Evolutionary conservation across 2,888 invertebrate genomes (phyloP), one percentile per base, ranked within the genome.

Genomic region (Hipparchia semele): DNA sequence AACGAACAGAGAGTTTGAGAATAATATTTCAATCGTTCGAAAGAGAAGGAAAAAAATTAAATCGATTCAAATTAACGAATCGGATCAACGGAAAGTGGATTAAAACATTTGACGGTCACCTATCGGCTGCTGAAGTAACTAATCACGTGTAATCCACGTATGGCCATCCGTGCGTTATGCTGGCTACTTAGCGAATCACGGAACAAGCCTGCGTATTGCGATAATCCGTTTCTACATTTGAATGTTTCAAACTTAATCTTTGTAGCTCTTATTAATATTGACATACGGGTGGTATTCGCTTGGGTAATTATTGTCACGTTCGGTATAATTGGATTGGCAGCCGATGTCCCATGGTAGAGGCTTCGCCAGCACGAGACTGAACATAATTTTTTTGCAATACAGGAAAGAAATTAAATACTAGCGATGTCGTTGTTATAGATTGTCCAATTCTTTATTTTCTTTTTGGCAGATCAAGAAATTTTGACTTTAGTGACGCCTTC

Each of bases 331-430:
- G 78, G 79, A 79, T 79, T 74, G 73, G 60, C 62, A 54, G 59
- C 64, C 64, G 59, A 54, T 46, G 74, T 72, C 77, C 72, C 78
- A 76, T 79, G 77, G 73, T 72, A 46, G 62, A 58, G 80, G 80
- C 80, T 81, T 81, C 80, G 58, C 68, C 61, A 64, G 68, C 79
- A 79, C 80, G 80, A 75, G 80, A 77, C 75, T 53, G 12, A 12
- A 10, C 10, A 12, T 12, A 12, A 5, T 53, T 13, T 58, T 23
- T 58, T 58, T 54, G 49, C 49, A 49, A 6, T 6, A 12, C 7
- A 13, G 39, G 39, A 58, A 58, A 23, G 8, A 8, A 1, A 13
- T 56, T 13, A 56, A 5, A 12, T 53, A 53, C 53, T 1, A 39
- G 5, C 39, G 39, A 5, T 39, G 3, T 4, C 39, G 39, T 39